These are phyloP conservation scores for Ptiloglossa arizonensis DNA, from an alignment of 1,140 invertebrate species.

Conservation along the genomic window DNA sequence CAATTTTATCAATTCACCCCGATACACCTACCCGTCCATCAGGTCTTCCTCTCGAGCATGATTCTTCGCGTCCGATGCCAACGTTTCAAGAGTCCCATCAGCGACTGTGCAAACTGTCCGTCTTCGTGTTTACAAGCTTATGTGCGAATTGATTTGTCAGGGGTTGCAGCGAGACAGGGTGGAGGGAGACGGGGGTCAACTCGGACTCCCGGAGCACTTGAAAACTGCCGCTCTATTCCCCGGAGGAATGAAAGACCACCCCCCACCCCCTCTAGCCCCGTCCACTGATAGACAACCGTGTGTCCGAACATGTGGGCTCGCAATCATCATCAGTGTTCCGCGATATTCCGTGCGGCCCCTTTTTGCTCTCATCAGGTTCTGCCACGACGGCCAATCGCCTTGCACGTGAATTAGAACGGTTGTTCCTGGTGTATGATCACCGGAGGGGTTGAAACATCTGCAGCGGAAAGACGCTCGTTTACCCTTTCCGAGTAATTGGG, in stretches of 20 bases:
- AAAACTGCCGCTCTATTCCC: conserved; percentile 71
- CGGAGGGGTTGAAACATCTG: conserved; percentile 60
- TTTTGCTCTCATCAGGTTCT: conserved; percentile 57
- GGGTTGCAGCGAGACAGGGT: too few species aligned
- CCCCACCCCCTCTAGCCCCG: too few species aligned
- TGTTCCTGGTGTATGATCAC: conserved; percentile 46
- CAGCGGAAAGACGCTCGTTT: conserved; percentile 16
- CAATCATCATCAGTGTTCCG: conserved; percentile 73
- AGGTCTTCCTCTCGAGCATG: not conserved
- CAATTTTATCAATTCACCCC: not conserved
- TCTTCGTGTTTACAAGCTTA: conserved; percentile 77
- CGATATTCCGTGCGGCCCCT: conserved; percentile 60
- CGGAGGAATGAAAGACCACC: conserved; percentile 52
- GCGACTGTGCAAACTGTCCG: conserved; percentile 63
- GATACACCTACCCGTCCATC: not conserved
- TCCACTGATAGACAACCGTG: conserved; percentile 57
- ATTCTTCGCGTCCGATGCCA: not conserved
- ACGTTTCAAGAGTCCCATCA: conserved; percentile 38
- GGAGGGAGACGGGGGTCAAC: conserved; percentile 56
- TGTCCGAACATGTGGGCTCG: conserved; percentile 71
- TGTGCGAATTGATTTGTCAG: conserved; percentile 80
- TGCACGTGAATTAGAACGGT: conserved; percentile 28
- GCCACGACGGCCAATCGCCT: conserved; percentile 49
- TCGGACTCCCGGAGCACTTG: conserved; percentile 63
- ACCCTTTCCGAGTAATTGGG: conserved; percentile 22